phyloP scores from a whole-genome alignment of 2,797 vertebrate species.

The Hypotaenidia philippensis region DNA sequence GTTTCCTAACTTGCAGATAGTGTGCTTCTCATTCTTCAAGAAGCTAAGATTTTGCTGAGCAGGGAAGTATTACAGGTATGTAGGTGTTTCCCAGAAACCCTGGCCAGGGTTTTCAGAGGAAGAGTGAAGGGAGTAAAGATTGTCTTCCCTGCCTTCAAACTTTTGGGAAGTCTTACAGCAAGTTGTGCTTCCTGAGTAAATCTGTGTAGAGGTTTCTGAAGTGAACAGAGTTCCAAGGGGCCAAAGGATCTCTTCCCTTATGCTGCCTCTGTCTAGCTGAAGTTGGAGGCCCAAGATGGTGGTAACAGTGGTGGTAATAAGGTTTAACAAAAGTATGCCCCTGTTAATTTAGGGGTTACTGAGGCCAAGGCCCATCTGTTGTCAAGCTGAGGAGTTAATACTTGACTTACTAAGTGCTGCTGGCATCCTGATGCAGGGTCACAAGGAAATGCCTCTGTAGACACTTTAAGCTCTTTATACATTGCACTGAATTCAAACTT shows the following conservation, averaged over 20 bases:
- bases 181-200: not conserved
- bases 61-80: not conserved
- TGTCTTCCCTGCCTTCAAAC: not conserved
- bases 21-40: not conserved
- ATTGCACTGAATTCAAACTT: not conserved
- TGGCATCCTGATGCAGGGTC: not conserved
- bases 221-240: not conserved
- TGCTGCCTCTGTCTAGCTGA: not conserved
- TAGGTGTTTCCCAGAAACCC: not conserved
- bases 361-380: not conserved
- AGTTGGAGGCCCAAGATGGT: not conserved
- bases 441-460: not conserved
- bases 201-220: not conserved
- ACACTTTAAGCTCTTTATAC: not conserved
- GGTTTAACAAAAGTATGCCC: not conserved
- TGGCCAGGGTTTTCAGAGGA: not conserved
- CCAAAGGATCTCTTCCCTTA: not conserved
- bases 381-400: not conserved
- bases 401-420: not conserved
- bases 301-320: not conserved
- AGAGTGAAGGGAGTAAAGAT: not conserved
- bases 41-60: not conserved
- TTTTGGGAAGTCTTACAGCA: not conserved
- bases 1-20: not conserved
- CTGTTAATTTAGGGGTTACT: not conserved